Conservation (phyloP, 2,888 invertebrate species). For the Chrysolina haemoptera region DNA sequence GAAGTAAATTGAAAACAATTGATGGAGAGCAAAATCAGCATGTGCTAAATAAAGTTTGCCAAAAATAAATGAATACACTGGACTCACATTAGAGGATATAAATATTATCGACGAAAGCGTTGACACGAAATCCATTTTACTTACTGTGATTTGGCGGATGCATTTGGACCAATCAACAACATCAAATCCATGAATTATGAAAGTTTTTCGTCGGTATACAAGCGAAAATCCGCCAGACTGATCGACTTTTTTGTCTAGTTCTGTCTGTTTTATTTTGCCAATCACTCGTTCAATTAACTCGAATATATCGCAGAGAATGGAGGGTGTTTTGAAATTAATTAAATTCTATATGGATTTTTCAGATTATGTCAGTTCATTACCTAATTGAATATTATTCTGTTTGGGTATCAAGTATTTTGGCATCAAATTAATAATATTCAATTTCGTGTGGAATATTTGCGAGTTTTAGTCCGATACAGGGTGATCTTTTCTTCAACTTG, state of each 20-base stretch:
- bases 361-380: not conserved
- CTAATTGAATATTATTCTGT: conserved; percentile 7
- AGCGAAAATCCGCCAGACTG: not conserved
- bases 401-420: not conserved
- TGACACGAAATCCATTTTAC: conserved; percentile 60
- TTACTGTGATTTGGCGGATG: conserved; percentile 47
- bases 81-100: conserved; percentile 26
- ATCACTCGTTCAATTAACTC: conserved; percentile 26
- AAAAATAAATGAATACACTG: conserved; percentile 29
- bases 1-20: not conserved
- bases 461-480: not conserved
- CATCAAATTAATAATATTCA: not conserved
- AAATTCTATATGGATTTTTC: conserved; percentile 16
- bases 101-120: conserved; percentile 26
- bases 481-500: no score
- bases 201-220: conserved; percentile 10
- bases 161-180: conserved; percentile 21
- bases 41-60: not conserved
- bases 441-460: not conserved
- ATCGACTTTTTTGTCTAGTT: conserved; percentile 17
- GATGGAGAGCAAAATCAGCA: conserved; percentile 2
- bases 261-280: conserved; percentile 25
- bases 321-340: conserved; percentile 17
- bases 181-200: conserved; percentile 22
- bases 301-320: not conserved